Evolutionary conservation across 2,888 invertebrate species (phyloP).

Genomic region (Piscicola geometra): DNA sequence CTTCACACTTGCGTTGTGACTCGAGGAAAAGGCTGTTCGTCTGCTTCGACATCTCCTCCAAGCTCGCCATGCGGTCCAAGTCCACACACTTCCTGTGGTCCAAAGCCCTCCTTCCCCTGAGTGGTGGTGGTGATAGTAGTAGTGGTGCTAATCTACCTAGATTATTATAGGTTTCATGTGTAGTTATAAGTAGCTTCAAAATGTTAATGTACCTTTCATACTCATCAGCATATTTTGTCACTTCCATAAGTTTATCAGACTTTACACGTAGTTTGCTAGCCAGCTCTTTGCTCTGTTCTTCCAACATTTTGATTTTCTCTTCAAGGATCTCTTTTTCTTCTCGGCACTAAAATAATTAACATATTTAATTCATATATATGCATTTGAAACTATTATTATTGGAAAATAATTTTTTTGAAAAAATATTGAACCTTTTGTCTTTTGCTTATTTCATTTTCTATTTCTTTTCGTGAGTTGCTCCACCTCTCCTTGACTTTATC

Average conservation of each 20-base stretch:
- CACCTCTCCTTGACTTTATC: constrained; percentile 26
- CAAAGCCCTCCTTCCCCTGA: constrained; percentile 32
- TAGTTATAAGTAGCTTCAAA: background rate
- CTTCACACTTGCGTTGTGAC: constrained; percentile 35
- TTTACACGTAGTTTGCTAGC: constrained; percentile 15
- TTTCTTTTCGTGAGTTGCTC: background rate
- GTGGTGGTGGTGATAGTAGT: background rate
- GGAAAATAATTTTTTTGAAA: background rate
- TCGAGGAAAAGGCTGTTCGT: constrained; percentile 12
- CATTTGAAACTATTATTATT: no score
- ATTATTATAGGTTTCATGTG: background rate
- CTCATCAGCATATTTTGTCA: constrained; percentile 33
- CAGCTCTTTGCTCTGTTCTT: constrained; percentile 10
- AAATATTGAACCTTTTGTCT: background rate
- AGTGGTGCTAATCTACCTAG: background rate
- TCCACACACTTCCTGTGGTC: constrained; percentile 36
- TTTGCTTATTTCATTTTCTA: constrained; percentile 10
- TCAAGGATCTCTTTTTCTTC: background rate
- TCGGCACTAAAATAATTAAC: constrained; percentile 18
- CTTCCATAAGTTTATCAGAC: constrained; percentile 10
- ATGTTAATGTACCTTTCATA: constrained; percentile 25
- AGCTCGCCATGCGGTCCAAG: constrained; percentile 27
- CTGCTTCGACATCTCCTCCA: constrained; percentile 34
- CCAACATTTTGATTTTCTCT: constrained; percentile 10
- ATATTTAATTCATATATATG: no score